These are phyloP conservation scores for Pampus argenteus DNA, from an alignment of 2,797 vertebrate species.

Conservation along the genomic window DNA sequence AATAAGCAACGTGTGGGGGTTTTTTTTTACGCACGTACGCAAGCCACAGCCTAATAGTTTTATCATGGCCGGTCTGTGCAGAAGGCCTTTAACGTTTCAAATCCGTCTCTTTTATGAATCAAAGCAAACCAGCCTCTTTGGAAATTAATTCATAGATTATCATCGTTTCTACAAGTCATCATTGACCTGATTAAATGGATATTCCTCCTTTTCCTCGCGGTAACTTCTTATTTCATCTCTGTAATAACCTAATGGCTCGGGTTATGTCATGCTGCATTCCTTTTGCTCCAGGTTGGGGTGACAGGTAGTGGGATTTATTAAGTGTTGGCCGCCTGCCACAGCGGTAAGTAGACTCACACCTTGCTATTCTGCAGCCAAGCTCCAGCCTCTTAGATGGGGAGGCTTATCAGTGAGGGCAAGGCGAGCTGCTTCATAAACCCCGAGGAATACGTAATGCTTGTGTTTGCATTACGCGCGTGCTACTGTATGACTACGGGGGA, in stretches of 20 bases:
- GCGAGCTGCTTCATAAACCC: conserved; percentile 53
- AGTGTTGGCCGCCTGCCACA: conserved; percentile 72
- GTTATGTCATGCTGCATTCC: conserved; percentile 73
- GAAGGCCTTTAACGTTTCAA: background rate
- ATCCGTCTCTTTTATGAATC: background rate
- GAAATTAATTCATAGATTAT: conserved; percentile 1
- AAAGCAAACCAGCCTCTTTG: background rate
- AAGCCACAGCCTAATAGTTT: background rate
- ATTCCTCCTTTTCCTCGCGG: conserved; percentile 5
- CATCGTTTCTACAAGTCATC: conserved; percentile 9
- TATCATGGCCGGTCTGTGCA: background rate
- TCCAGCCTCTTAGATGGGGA: conserved; percentile 45
- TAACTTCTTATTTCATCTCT: conserved; percentile 48
- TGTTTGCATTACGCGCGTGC: conserved; percentile 66
- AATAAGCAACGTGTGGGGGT: too few species aligned
- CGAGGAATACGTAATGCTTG: conserved; percentile 67
- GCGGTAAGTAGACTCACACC: conserved; percentile 63
- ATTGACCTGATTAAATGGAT: background rate
- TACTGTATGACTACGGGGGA: conserved; percentile 46
- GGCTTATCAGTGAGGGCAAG: conserved; percentile 64
- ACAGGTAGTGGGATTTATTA: conserved; percentile 75
- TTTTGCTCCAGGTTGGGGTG: conserved; percentile 57
- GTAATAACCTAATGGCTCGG: conserved; percentile 46
- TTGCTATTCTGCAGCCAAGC: conserved; percentile 62
- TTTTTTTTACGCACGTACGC: conserved; percentile 15